These are phyloP conservation scores for Pimephales promelas DNA, from an alignment of 2,113 vertebrate species.

Conservation along the genomic window DNA sequence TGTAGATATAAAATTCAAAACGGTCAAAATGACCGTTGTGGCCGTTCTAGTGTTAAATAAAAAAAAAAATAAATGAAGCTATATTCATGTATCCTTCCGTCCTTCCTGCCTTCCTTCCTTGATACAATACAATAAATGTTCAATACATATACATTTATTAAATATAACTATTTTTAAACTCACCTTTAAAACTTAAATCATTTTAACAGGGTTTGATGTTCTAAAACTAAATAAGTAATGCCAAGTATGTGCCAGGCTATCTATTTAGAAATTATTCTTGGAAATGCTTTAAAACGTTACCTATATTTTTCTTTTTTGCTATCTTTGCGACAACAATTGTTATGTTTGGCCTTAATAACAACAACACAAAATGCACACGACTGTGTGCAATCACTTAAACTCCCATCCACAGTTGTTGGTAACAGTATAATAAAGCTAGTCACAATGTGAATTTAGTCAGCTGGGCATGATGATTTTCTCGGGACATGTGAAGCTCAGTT, in stretches of 20 bases:
- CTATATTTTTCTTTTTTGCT: not conserved
- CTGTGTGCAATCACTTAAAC: not conserved
- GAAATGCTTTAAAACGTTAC: not conserved
- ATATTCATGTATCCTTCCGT: too few species aligned
- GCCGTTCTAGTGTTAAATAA: too few species aligned
- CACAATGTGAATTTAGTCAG: not conserved
- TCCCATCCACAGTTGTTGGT: not conserved
- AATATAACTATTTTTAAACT: too few species aligned
- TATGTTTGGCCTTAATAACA: not conserved
- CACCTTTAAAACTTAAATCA: not conserved
- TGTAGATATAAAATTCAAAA: too few species aligned
- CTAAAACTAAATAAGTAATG: not conserved
- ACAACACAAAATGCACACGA: not conserved
- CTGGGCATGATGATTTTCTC: conserved; percentile 29
- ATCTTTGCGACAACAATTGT: not conserved
- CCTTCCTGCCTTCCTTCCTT: too few species aligned
- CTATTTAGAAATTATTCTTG: not conserved
- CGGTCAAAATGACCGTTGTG: too few species aligned
- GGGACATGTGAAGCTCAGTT: conserved; percentile 41
- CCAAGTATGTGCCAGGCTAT: not conserved
- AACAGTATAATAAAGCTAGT: not conserved
- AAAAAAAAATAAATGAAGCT: too few species aligned
- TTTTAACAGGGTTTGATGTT: not conserved
- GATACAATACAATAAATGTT: too few species aligned
- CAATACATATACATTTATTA: too few species aligned